A percentile compares a stretch with the other conserved stretches of the same genome.
Conservation (phyloP, 1,140 invertebrate genomes). For the Aradophagus sp. region DNA sequence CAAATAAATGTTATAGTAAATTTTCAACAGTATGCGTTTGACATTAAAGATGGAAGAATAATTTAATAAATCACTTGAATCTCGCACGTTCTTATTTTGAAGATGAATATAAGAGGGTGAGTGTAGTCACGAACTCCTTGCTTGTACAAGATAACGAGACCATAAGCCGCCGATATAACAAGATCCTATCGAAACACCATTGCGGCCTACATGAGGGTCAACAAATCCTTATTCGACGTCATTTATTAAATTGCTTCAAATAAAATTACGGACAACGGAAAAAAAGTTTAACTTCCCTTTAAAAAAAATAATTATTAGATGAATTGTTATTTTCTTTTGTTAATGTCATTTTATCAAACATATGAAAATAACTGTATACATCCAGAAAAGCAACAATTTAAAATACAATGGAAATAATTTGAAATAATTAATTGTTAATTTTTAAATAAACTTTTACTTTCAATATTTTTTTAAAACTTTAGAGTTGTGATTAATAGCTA, state of each 20-base stretch:
- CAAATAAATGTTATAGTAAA: background rate
- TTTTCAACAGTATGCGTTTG: constrained; percentile 26
- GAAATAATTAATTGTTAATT: too few relatives aligned
- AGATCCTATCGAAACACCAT: constrained; percentile 47
- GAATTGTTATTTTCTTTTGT: too few relatives aligned
- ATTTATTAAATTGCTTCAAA: constrained; percentile 38
- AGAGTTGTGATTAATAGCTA: too few relatives aligned
- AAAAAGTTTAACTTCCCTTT: too few relatives aligned
- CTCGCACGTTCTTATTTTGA: constrained; percentile 24
- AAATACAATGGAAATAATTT: too few relatives aligned
- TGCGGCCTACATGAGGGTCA: constrained; percentile 31
- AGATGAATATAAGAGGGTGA: constrained; percentile 33
- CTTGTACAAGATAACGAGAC: constrained; percentile 57
- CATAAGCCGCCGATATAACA: constrained; percentile 56
- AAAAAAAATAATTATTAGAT: too few relatives aligned
- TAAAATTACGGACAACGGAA: constrained; percentile 8
- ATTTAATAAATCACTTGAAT: constrained; percentile 49
- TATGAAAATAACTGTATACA: too few relatives aligned
- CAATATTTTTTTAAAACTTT: too few relatives aligned
- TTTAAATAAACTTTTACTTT: too few relatives aligned
- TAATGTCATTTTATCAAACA: too few relatives aligned
- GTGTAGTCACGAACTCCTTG: constrained; percentile 40
- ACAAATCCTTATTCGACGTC: constrained; percentile 38
- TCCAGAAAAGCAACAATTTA: too few relatives aligned
- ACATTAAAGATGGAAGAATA: constrained; percentile 31